Conservation (phyloP, 1,140 invertebrate genomes). For the Heliconius hermathena region DNA sequence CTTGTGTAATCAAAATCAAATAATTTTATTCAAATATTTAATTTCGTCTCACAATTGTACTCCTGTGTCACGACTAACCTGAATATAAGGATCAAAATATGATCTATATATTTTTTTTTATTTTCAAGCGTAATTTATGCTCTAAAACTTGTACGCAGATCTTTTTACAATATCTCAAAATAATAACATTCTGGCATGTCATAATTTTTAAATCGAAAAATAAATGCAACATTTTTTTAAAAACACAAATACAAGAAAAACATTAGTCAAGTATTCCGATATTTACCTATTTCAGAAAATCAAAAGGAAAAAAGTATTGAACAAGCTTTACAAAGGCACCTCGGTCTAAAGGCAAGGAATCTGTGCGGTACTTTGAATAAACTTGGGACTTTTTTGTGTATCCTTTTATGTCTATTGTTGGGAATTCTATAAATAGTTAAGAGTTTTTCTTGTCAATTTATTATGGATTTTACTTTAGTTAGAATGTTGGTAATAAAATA, state of each 20-base stretch:
- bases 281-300: conserved; percentile 9
- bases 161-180: too few species aligned
- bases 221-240: background rate
- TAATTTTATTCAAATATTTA: too few species aligned
- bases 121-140: too few species aligned
- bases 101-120: too few species aligned
- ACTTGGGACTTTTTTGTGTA: conserved; percentile 9
- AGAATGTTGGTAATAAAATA: background rate
- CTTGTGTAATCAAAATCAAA: background rate
- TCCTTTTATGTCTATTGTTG: conserved; percentile 9
- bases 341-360: background rate
- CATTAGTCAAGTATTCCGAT: background rate
- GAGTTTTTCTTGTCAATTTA: conserved; percentile 1
- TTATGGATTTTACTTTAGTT: background rate
- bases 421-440: conserved; percentile 10
- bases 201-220: background rate
- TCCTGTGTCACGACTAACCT: too few species aligned
- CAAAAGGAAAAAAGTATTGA: conserved; percentile 2
- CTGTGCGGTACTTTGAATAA: conserved; percentile 6
- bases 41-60: too few species aligned
- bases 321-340: background rate
- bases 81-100: too few species aligned
- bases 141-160: too few species aligned
- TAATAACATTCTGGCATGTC: too few species aligned
- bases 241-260: background rate